Conservation (phyloP, 2,888 invertebrate species). For the Himalopsyche anomala region DNA sequence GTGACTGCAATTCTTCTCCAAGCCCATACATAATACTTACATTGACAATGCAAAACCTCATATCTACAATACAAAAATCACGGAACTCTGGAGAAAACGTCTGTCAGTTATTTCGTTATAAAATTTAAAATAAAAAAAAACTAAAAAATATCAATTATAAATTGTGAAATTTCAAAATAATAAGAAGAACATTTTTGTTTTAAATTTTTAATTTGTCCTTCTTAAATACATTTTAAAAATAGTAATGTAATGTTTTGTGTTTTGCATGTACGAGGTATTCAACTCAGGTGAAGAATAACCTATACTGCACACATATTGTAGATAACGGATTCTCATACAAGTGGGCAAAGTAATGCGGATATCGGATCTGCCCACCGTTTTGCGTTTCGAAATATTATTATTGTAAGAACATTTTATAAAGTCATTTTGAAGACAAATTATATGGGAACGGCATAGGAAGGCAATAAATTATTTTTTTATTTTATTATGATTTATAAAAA, state of each 20-base stretch:
- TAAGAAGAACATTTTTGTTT: too few species aligned
- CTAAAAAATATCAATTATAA: too few species aligned
- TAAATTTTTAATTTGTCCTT: background rate
- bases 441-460: too few species aligned
- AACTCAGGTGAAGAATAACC: background rate
- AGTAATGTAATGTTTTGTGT: background rate
- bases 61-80: background rate
- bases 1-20: background rate
- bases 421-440: too few species aligned
- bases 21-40: background rate
- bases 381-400: background rate
- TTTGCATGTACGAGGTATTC: background rate
- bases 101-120: too few species aligned
- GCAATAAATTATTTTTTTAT: background rate
- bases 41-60: background rate
- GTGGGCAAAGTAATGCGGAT: constrained; percentile 17
- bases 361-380: constrained; percentile 17
- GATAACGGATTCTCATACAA: constrained; percentile 2
- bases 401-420: background rate
- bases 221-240: background rate
- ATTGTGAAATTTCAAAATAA: too few species aligned
- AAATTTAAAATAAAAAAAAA: too few species aligned
- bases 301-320: constrained; percentile 5
- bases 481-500: background rate
- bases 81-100: too few species aligned